Evolutionary conservation across 2,888 invertebrate genomes (phyloP), one percentile per base, ranked within the genome.

Genomic region (Panorpa germanica): DNA sequence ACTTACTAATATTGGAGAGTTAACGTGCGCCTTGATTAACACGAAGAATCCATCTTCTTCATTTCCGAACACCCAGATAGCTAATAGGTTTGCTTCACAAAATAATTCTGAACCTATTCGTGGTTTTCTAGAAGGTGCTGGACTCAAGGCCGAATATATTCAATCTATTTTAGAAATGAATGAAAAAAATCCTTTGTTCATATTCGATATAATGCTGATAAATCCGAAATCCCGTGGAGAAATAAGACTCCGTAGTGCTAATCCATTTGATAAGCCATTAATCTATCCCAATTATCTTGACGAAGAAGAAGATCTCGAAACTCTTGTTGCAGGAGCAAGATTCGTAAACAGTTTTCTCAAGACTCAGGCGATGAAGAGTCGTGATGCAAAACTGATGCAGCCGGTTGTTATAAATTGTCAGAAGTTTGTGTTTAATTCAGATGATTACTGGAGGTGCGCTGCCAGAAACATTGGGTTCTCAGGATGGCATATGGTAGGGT

Each of bases 401-500:
- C 37, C 56, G 2, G 35, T 44, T 20, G 38, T 47, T 22, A n/a
- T n/a, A n/a, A n/a, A n/a, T n/a, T n/a, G n/a, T n/a, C n/a, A n/a
- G n/a, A n/a, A n/a, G n/a, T n/a, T n/a, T n/a, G 36, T 39, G n/a
- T 47, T 46, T 29, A 41, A 46, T 22, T 45, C 52, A 2, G 52
- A 60, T 25, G 45, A 45, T 0, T 71, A 65, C 44, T 65, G 67
- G 63, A 50, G 52, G 36, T 72, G 72, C 42, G 58, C 64, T 22
- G 55, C 64, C 4, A 52, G 55, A 10, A 53, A 63, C 35, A 55
- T 65, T 47, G 57, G 56, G 5, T 51, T 58, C 1, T 63, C 65
- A 2, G 45, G 64, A 16, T 76, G 70, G 48, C 77, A 80, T 45
- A 69, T 71, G 2, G 65, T 66, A 1, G 71, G 77, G 25, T 75